phyloP scores from a whole-genome alignment of 2,888 invertebrate genomes.

The Caenorhabditis virilis region DNA sequence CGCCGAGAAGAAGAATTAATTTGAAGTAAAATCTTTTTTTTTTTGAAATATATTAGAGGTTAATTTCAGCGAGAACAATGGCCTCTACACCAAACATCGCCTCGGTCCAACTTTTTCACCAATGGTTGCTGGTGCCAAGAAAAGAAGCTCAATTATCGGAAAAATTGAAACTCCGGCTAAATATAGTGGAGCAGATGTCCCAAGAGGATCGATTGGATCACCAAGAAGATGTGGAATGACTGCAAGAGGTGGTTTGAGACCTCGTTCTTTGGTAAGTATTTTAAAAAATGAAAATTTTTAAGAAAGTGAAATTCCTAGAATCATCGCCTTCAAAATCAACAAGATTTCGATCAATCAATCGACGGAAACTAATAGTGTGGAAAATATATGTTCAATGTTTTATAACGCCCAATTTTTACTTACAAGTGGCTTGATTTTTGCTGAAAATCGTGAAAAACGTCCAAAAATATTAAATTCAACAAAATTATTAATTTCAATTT shows the following conservation, averaged over 20 bases:
- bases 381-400: too few relatives aligned
- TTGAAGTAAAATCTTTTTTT: background rate
- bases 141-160: conserved; percentile 4
- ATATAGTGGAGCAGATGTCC: too few relatives aligned
- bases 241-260: background rate
- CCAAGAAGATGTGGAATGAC: background rate
- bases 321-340: background rate
- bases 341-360: background rate
- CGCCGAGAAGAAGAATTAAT: conserved; percentile 11
- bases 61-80: background rate
- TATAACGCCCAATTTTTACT: too few relatives aligned
- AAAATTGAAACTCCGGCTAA: too few relatives aligned
- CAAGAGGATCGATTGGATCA: background rate
- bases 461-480: too few relatives aligned
- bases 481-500: too few relatives aligned
- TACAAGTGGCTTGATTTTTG: too few relatives aligned
- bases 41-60: background rate
- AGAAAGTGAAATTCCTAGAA: background rate
- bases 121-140: conserved; percentile 10
- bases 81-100: conserved; percentile 22
- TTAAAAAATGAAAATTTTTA: background rate
- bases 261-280: background rate
- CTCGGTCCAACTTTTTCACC: conserved; percentile 29
- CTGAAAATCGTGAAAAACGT: too few relatives aligned
- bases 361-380: too few relatives aligned